Evolutionary conservation across 2,888 invertebrate species (phyloP), one percentile per base, ranked within the genome.

Genomic region (Meloe dianella): DNA sequence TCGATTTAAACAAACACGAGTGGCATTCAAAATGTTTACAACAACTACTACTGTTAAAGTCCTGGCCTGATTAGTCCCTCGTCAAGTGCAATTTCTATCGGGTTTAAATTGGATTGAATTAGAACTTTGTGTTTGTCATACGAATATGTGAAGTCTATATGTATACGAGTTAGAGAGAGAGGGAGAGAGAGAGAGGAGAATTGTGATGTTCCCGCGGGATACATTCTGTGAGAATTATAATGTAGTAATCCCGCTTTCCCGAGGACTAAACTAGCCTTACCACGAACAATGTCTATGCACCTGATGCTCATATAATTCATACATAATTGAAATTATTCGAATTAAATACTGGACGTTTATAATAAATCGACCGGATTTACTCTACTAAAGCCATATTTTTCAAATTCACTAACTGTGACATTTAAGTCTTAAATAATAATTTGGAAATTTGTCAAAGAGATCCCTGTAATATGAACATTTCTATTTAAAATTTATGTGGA

Each of bases 1-100:
- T 79, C 77, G 79, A 79, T 80, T 79, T 77, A 74, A 76, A 79
- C 74, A 73, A 51, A 75, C 77, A 76, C 75, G 77, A 75, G 71
- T 73, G 73, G 74, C 77, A 78, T 79, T 77, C 78, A 76, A 78
- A 78, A 77, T 76, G 76, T 77, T 75, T 73, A 51, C 51, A 2
- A 6, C 38, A 1, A n/a, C 75, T 75, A 73, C 73, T 74, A 76
- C 73, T 71, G 74, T 68, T 71, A 71, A 73, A 73, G 71, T 73
- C 73, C 14, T 5, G 24, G 74, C 73, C 74, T 77, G 77, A 78
- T 78, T 78, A 78, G 76, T 75, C 77, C 78, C 78, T 79, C 79
- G 77, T 79, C 80, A 79, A 78, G 78, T 74, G 79, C 77, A 77
- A 79, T 79, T 80, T 78, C 80, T 79, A 80, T 79, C 78, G 79